Percentiles rank a stretch among this genome's conserved stretches.
Conservation (phyloP, 2,113 vertebrate genomes). For the Leucoraja erinaceus region DNA sequence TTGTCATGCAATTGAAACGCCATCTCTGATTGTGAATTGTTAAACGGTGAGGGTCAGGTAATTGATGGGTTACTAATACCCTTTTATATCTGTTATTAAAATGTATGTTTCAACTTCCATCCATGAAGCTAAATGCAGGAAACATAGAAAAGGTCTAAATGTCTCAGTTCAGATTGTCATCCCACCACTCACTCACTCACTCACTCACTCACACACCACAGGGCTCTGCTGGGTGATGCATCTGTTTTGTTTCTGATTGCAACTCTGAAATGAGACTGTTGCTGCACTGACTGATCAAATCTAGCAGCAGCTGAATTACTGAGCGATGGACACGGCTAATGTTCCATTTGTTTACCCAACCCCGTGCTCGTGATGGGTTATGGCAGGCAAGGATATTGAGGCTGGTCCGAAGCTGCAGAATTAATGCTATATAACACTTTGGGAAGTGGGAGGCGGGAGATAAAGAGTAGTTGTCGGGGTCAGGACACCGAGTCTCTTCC, state of each 20-base stretch:
- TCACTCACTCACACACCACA: not conserved
- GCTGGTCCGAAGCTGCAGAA: not conserved
- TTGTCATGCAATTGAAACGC: not conserved
- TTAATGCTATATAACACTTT: not conserved
- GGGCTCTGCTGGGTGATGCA: not conserved
- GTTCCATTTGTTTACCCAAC: not conserved
- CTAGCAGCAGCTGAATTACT: not conserved
- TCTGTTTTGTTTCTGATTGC: not conserved
- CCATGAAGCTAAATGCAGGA: not conserved
- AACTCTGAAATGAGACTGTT: not conserved
- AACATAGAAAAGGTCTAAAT: not conserved
- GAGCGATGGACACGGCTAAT: not conserved
- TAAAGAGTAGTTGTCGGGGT: not conserved
- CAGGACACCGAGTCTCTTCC: not conserved
- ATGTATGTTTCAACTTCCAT: not conserved
- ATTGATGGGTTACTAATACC: not conserved
- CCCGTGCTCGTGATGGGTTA: not conserved
- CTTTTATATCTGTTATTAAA: not conserved
- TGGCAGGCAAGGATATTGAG: not conserved
- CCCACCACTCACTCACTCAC: not conserved
- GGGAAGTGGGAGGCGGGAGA: not conserved
- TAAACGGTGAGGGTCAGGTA: not conserved
- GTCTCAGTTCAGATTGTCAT: not conserved
- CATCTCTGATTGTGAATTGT: not conserved
- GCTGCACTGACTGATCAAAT: not conserved